Conservation (phyloP, 1,140 invertebrate species). For the Heliothis subflexa region DNA sequence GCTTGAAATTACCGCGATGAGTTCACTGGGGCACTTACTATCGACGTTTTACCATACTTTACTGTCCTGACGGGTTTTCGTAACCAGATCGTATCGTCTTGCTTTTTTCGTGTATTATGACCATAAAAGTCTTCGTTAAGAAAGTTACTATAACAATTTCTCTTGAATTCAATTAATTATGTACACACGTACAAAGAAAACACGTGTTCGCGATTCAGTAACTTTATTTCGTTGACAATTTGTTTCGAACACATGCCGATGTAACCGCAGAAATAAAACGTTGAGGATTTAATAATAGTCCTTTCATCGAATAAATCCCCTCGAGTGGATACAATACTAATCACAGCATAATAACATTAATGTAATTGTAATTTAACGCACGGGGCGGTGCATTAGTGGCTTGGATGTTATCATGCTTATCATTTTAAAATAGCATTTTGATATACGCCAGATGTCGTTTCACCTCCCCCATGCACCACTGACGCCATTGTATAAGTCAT, state of each 20-base stretch:
- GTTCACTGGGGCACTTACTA: conserved; percentile 50
- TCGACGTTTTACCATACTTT: conserved; percentile 50
- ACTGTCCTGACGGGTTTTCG: conserved; percentile 49
- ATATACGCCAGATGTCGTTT: conserved; percentile 65
- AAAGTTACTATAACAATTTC: conserved; percentile 60
- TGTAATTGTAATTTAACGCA: conserved; percentile 65
- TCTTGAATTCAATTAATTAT: not conserved
- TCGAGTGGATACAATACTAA: conserved; percentile 51
- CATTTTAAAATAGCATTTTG: conserved; percentile 66
- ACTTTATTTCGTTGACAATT: conserved; percentile 59
- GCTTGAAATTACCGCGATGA: conserved; percentile 52
- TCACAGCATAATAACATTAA: conserved; percentile 59
- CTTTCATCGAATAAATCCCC: conserved; percentile 38
- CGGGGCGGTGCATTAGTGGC: conserved; percentile 63
- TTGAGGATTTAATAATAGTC: conserved; percentile 43
- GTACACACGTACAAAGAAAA: conserved; percentile 45
- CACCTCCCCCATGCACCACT: conserved; percentile 49
- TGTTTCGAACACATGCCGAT: conserved; percentile 55
- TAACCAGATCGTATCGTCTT: conserved; percentile 56
- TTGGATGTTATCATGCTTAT: conserved; percentile 65
- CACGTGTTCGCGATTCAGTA: conserved; percentile 55
- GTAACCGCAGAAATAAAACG: conserved; percentile 36
- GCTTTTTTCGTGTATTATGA: conserved; percentile 58
- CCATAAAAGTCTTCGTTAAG: conserved; percentile 62
- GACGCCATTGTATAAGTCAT: conserved; percentile 30